Base-by-base conservation (phyloP, 1,140 invertebrate species). In the Tenebrio molitor region DNA sequence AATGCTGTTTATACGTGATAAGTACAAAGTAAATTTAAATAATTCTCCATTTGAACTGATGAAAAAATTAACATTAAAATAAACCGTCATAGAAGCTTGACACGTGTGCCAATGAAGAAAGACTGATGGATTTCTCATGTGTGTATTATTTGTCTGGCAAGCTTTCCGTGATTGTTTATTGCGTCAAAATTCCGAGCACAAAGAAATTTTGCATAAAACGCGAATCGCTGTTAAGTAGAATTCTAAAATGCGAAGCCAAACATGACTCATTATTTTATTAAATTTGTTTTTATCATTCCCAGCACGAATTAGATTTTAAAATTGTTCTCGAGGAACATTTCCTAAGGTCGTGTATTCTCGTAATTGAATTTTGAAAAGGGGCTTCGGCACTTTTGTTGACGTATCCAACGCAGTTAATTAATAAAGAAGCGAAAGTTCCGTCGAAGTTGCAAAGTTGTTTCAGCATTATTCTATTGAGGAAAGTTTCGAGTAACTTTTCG, bases 1-100 rank as follows among this genome's bases (percentile, higher is more conserved):
- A 58, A 58, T 58, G 50, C 25, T 58, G 50, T 58, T 58, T 58
- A 25, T 58, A 12, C 12, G 25, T 25, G 50, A 58, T 58, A 29
- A 58, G 21, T 58, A 21, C 4, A 29, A 33, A 25, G 50, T 58
- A 58, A 58, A 58, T 58, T 58, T 29, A 29, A 58, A 58, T 29
- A 34, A 58, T 50, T 50, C 17, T 7, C 21, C 21, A 16, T 15
- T 10, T 2, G 10, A 50, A 50, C 44, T 29, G 36, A 8, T 29
- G 12, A 58, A 50, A 50, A 50, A 50, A 50, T 21, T 10, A 50
- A 58, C 23, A 58, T n/a, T 58, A 12, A 58, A 53, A 25, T 25
- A 8, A 58, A 58, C 21, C 4, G 10, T 1, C 21, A 58, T 17
- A 1, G 50, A 17, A 58, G 16, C 23, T 7, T 15, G 23, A 21